Percentiles rank a stretch among this genome's conserved stretches.
These are phyloP conservation scores for Pygmarrhopalites habei DNA, from an alignment of 1,140 invertebrate species.

Conservation along the genomic window DNA sequence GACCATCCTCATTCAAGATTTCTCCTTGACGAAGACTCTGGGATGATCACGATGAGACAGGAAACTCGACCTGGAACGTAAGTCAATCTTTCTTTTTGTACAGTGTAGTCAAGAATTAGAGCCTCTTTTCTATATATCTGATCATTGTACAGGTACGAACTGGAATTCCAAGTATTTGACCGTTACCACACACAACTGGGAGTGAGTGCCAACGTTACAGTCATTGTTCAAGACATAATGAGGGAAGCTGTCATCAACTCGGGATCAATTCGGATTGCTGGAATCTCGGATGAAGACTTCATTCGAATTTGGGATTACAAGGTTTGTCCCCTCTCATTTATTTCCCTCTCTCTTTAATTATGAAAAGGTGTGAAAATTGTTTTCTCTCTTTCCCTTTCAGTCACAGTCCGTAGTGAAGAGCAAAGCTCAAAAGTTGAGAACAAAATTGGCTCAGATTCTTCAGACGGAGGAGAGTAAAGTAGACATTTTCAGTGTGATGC, in stretches of 20 bases:
- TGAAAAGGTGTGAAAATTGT: constrained; percentile 1
- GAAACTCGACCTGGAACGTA: constrained; percentile 76
- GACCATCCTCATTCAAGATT: constrained; percentile 68
- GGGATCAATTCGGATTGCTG: constrained; percentile 83
- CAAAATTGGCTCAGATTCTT: constrained; percentile 75
- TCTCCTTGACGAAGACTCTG: constrained; percentile 79
- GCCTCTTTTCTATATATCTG: too few species aligned
- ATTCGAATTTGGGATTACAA: constrained; percentile 88
- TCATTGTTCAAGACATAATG: constrained; percentile 85
- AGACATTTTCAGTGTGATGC: constrained; percentile 89
- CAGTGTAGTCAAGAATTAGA: too few species aligned
- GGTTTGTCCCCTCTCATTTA: constrained; percentile 42
- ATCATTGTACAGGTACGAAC: constrained; percentile 51
- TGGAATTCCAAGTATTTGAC: constrained; percentile 88
- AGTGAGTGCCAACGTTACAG: constrained; percentile 84
- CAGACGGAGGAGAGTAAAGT: constrained; percentile 80
- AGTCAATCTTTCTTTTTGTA: constrained; percentile 18
- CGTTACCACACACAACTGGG: constrained; percentile 86
- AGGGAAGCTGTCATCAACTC: constrained; percentile 93
- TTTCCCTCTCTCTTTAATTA: too few species aligned
- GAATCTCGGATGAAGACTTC: constrained; percentile 76
- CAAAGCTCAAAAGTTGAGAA: constrained; percentile 78
- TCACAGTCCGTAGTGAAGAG: constrained; percentile 73
- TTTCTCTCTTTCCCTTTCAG: constrained; percentile 41
- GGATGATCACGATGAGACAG: constrained; percentile 90